Evolutionary conservation across 1,140 invertebrate genomes (phyloP).

Genomic region (Drosophila tsacasi): DNA sequence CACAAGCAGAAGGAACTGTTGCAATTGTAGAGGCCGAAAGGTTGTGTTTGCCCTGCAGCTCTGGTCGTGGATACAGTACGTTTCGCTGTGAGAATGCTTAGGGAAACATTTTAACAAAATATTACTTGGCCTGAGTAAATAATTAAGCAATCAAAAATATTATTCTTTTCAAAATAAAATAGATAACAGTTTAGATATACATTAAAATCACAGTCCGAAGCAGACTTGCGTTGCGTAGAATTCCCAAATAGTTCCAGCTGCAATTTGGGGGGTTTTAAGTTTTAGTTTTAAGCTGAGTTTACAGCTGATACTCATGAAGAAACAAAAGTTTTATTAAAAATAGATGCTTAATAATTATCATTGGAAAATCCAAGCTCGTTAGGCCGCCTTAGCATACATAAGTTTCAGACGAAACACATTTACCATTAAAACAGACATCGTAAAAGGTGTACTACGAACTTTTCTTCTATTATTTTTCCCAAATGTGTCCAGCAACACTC

Average conservation of each 20-base stretch:
- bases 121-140: neutral
- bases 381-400: neutral
- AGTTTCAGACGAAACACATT: neutral
- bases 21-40: conserved; percentile 19
- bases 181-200: no score
- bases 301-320: neutral
- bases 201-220: no score
- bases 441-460: neutral
- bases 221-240: no score
- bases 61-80: conserved; percentile 14
- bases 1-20: conserved; percentile 16
- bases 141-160: no score
- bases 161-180: no score
- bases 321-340: neutral
- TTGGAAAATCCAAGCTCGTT: neutral
- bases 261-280: neutral
- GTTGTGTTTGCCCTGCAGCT: conserved; percentile 6
- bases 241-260: no score
- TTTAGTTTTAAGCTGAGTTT: neutral
- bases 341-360: neutral
- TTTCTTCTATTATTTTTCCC: neutral
- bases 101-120: neutral
- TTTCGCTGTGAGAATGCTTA: neutral
- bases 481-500: neutral
- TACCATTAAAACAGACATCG: neutral